Percentiles rank a stretch among this genome's conserved stretches.
phyloP scores from a whole-genome alignment of 1,140 invertebrate species.

The Ganaspis sp. region DNA sequence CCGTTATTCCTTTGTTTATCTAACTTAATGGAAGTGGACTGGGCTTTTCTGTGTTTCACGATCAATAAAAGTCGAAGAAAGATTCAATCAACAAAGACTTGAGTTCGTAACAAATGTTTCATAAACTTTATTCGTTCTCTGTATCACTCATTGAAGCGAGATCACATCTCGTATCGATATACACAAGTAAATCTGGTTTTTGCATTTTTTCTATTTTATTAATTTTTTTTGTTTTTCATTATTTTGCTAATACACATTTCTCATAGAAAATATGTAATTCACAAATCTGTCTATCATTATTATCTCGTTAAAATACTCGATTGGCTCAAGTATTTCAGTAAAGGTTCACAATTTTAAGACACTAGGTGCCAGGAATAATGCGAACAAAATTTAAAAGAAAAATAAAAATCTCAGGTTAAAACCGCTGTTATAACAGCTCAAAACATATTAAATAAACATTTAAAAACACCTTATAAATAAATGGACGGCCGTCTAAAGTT shows the following conservation, averaged over 20 bases:
- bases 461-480: constrained; percentile 67
- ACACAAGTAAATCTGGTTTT: neutral
- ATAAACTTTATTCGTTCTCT: constrained; percentile 63
- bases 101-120: constrained; percentile 55
- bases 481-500: constrained; percentile 69
- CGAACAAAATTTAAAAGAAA: constrained; percentile 44
- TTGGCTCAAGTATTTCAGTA: neutral
- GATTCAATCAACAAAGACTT: neutral
- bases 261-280: constrained; percentile 48
- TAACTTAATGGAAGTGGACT: neutral
- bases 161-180: constrained; percentile 26
- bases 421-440: constrained; percentile 40
- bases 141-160: constrained; percentile 46
- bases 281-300: constrained; percentile 35
- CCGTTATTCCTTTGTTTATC: neutral
- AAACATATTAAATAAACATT: constrained; percentile 58
- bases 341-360: constrained; percentile 46
- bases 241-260: constrained; percentile 10
- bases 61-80: neutral
- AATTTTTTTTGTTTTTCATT: constrained; percentile 25
- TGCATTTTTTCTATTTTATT: neutral
- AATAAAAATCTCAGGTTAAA: constrained; percentile 46
- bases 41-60: neutral
- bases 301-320: neutral
- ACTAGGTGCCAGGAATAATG: constrained; percentile 53